These are phyloP conservation scores for Criorhina ranunculi DNA, from an alignment of 2,888 invertebrate species.

Conservation along the genomic window DNA sequence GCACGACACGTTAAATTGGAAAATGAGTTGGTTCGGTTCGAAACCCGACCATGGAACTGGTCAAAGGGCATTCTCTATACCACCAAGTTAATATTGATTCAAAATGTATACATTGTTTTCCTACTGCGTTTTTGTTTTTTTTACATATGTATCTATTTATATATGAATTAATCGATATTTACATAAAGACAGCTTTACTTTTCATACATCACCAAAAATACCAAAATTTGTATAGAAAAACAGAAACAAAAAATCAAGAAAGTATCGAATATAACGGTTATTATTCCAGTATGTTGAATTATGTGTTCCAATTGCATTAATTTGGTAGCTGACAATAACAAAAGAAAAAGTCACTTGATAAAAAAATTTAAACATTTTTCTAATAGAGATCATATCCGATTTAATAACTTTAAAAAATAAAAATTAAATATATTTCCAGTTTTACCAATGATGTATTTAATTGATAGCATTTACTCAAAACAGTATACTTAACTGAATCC, in stretches of 20 bases:
- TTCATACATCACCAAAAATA: conserved; percentile 54
- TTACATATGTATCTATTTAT: conserved; percentile 17
- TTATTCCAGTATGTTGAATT: conserved; percentile 52
- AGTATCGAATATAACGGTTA: conserved; percentile 43
- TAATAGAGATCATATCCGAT: conserved; percentile 50
- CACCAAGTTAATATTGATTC: conserved; percentile 86
- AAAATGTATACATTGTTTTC: conserved; percentile 46
- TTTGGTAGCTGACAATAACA: conserved; percentile 69
- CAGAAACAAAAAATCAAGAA: neutral
- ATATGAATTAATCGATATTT: conserved; percentile 48
- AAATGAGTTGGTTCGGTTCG: conserved; percentile 85
- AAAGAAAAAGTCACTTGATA: conserved; percentile 32
- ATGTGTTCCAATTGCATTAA: conserved; percentile 62
- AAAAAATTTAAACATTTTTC: conserved; percentile 7
- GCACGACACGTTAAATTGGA: conserved; percentile 85
- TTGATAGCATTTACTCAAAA: conserved; percentile 60
- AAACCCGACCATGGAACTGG: conserved; percentile 86
- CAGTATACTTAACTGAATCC: conserved; percentile 38
- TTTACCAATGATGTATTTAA: conserved; percentile 34
- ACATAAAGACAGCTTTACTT: conserved; percentile 69
- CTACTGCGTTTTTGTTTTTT: conserved; percentile 44
- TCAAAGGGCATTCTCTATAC: conserved; percentile 86
- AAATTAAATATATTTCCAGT: conserved; percentile 22
- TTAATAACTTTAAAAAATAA: neutral
- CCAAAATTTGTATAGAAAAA: conserved; percentile 42